Percentiles rank a stretch among this genome's conserved stretches.
Evolutionary conservation across 1,140 invertebrate species (phyloP).

Genomic region (Eubasilissa regina): DNA sequence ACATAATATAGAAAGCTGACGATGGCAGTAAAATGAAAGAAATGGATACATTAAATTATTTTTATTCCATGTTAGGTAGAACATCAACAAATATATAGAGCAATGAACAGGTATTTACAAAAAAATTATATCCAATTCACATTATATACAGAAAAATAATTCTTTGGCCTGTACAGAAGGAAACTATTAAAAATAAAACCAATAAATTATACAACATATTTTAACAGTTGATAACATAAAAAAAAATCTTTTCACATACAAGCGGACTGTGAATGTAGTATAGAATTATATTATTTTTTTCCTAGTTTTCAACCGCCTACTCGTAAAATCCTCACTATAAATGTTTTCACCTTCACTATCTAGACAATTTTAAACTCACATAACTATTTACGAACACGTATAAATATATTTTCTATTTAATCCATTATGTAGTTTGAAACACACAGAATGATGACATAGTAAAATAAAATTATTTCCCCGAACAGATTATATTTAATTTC

Average conservation of each 20-base stretch:
- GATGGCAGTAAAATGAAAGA: slow-evolving; percentile 23
- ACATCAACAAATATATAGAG: slow-evolving; percentile 51
- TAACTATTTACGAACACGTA: slow-evolving; percentile 2
- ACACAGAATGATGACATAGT: not conserved
- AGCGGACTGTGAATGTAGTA: slow-evolving; percentile 3
- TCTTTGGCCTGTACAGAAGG: slow-evolving; percentile 51
- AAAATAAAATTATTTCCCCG: not conserved
- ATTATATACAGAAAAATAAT: slow-evolving; percentile 47
- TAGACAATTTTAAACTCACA: slow-evolving; percentile 3
- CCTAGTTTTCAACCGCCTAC: not conserved
- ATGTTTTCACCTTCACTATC: not conserved
- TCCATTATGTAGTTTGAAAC: not conserved
- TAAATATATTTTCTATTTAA: slow-evolving; percentile 13
- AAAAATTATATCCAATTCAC: slow-evolving; percentile 49
- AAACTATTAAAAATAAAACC: slow-evolving; percentile 31
- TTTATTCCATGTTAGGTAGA: slow-evolving; percentile 48
- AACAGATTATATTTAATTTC: not conserved
- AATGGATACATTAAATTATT: slow-evolving; percentile 44
- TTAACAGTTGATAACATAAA: slow-evolving; percentile 9
- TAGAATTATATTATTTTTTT: slow-evolving; percentile 3
- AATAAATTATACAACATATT: slow-evolving; percentile 19
- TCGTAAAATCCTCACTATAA: too few relatives aligned
- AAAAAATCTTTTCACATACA: slow-evolving; percentile 20
- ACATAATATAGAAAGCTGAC: not conserved
- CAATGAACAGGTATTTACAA: slow-evolving; percentile 52